Evolutionary conservation across 2,888 invertebrate species (phyloP).

Genomic region (Pollenia griseotomentosa): DNA sequence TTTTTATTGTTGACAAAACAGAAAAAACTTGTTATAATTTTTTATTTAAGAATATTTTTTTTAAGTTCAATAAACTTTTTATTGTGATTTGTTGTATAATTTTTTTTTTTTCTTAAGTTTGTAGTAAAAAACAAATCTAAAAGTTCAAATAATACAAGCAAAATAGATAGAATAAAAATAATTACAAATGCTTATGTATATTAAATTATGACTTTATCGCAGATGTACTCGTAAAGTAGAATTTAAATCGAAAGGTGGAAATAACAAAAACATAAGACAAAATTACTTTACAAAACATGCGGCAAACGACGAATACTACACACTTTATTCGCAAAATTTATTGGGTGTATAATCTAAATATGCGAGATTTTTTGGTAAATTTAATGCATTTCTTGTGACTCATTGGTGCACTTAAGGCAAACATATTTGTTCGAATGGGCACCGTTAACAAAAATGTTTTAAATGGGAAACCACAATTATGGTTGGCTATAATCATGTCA

Average conservation of each 20-base stretch:
- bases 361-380: no score
- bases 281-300: neutral
- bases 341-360: no score
- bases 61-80: conserved; percentile 60
- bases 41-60: conserved; percentile 39
- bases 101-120: neutral
- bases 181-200: conserved; percentile 23
- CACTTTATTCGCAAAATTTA: no score
- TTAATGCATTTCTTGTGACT: no score
- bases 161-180: neutral
- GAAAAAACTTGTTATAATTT: conserved; percentile 46
- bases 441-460: no score
- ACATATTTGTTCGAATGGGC: no score
- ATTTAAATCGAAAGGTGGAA: neutral
- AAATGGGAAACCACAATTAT: no score
- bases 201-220: conserved; percentile 14
- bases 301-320: neutral
- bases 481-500: no score
- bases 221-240: neutral
- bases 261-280: neutral
- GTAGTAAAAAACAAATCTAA: conserved; percentile 22
- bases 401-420: no score
- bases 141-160: conserved; percentile 24
- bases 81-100: conserved; percentile 13
- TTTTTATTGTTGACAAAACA: neutral